Evolutionary conservation across 1,140 invertebrate species (phyloP), one percentile per base, ranked within the genome.

Genomic region (Amphibalanus amphitrite): DNA sequence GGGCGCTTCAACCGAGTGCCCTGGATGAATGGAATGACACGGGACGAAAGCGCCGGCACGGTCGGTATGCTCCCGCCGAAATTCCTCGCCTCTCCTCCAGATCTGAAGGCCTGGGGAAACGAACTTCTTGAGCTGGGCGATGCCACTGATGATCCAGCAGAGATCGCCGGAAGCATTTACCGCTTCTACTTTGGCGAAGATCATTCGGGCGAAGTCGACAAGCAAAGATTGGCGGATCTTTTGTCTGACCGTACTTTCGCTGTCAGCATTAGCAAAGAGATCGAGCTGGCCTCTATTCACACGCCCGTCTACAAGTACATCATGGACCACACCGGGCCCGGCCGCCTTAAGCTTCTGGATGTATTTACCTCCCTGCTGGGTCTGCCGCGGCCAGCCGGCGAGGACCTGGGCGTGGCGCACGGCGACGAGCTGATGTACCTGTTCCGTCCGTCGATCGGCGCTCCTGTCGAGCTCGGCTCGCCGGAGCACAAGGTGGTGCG

Each of bases 1-100:
- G 79, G 82, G 69, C 78, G 79, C 65, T 82, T 82, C 64, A 75
- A 82, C 40, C 81, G 83, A 71, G 79, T 88, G 23, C 86, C 87
- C 0, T 79, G 84, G 26, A 81, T 89, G 13, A 75, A 84, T 26
- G 88, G 88, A 0, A 83, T 84, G 65, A 85, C 82, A 75, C 78
- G 75, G 26, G 77, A 80, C 23, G 88, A 89, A 80, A 84, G 84
- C 20, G 3, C 23, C 3, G 33, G 33, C 4, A 38, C 15, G 33
- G 33, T 38, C 33, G 33, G 33, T 15, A 38, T 38, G 33, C 33
- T 38, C 4, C 33, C 4, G 33, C 4, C 33, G 4, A 38, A 6
- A 15, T 6, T 15, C 15, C 33, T 15, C 4, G 33, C 33, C 33
- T 6, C 64, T 23, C 3, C 64, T 65, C 64, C 64, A 23, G 64